phyloP scores from a whole-genome alignment of 2,888 invertebrate species.

The Omphaloscelis lunosa region DNA sequence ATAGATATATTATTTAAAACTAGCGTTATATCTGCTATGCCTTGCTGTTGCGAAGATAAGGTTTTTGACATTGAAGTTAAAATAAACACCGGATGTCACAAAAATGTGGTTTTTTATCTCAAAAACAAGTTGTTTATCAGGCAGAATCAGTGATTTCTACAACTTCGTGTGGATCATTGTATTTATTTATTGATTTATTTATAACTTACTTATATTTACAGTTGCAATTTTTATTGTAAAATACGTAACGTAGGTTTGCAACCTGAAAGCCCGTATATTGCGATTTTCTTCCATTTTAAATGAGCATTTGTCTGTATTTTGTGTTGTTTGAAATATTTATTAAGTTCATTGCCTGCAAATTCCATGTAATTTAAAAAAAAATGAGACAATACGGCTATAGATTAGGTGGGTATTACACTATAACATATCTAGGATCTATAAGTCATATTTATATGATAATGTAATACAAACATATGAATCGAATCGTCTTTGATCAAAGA shows the following conservation, averaged over 20 bases:
- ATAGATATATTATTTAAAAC: too few relatives aligned
- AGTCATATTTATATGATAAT: too few relatives aligned
- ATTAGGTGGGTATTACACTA: too few relatives aligned
- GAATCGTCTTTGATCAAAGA: too few relatives aligned
- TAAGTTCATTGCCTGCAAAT: not conserved
- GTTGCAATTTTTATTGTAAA: not conserved
- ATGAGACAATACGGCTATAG: too few relatives aligned
- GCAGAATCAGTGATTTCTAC: not conserved
- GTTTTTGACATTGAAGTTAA: constrained; percentile 12
- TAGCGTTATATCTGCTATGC: not conserved
- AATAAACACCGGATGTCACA: constrained; percentile 18
- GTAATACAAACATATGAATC: too few relatives aligned
- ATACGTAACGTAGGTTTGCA: not conserved
- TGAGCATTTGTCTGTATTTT: not conserved
- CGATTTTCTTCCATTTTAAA: not conserved
- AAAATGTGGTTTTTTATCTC: constrained; percentile 18
- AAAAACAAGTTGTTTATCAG: not conserved
- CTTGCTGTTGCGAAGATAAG: constrained; percentile 7
- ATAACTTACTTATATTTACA: too few relatives aligned
- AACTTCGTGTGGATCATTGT: not conserved
- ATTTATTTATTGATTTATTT: too few relatives aligned
- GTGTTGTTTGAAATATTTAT: not conserved
- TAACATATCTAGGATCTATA: too few relatives aligned
- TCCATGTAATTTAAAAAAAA: not conserved
- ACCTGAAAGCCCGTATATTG: not conserved